Evolutionary conservation across 2,113 vertebrate genomes (phyloP), one percentile per base, ranked within the genome.

Genomic region (Perca fluviatilis): DNA sequence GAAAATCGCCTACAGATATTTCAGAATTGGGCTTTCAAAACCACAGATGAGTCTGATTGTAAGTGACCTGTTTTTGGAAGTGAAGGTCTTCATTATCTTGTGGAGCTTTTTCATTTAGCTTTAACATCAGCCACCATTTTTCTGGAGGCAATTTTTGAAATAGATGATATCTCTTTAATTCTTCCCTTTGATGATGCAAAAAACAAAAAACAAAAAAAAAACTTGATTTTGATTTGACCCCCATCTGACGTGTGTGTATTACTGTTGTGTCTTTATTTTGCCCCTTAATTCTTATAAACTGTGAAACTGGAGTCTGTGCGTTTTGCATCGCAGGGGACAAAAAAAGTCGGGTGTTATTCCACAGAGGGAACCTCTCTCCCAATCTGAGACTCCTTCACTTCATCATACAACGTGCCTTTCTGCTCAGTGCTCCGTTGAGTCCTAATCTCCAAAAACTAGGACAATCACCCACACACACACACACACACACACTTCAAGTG

Each of bases 371-470:
- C 66, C 60, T 64, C 64, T 63, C 56, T 74, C 58, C 70, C 73
- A 64, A 69, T 65, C 78, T 36, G 65, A 82, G 71, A 49, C 57
- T 5, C 27, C 64, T 82, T 84, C 56, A 53, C 23, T 62, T 68
- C 73, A 79, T 80, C 47, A 2, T 18, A 79, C 13, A 2, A 88
- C 5, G 92, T 94, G 91, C 93, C 90, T 93, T 93, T 64, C 63
- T 77, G 40, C 75, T 79, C 56, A 43, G 75, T 67, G 43, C 78
- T 77, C 70, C 23, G 73, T 56, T 46, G 80, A 80, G 57, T 72
- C 40, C 58, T 49, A 23, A 62, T 65, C 71, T 75, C 47, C 40
- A 54, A 56, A 56, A 57, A 75, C 49, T 53, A 43, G 67, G 90
- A 91, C 88, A 91, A 89, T 88, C 90, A 61, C 1, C 27, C 51